phyloP scores from a whole-genome alignment of 2,113 vertebrate species.

The Solenodon paradoxus region DNA sequence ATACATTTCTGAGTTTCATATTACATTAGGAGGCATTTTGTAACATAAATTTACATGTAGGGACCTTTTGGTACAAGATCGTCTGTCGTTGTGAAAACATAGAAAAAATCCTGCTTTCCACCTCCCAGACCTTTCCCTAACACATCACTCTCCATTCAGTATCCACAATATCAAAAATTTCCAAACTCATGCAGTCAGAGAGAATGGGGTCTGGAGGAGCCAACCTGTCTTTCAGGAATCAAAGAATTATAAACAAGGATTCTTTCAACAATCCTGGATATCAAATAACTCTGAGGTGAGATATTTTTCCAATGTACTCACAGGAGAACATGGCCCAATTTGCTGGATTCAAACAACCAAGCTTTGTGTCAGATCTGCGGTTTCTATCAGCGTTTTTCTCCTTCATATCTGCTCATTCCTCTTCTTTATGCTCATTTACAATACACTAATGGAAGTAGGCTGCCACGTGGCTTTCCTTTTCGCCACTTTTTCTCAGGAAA shows the following conservation, averaged over 20 bases:
- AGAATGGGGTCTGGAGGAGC: background rate
- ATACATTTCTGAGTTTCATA: background rate
- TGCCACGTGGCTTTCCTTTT: conserved; percentile 60
- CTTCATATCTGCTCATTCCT: background rate
- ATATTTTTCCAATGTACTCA: background rate
- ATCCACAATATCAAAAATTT: background rate
- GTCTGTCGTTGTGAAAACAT: background rate
- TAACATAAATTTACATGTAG: background rate
- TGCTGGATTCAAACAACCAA: background rate
- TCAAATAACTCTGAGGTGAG: conserved; percentile 6
- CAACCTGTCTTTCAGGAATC: background rate
- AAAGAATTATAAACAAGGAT: conserved; percentile 2
- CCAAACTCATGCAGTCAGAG: background rate
- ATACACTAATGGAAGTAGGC: conserved; percentile 51
- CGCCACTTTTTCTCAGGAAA: conserved; percentile 75
- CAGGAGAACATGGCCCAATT: background rate
- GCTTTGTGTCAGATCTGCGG: conserved; percentile 1
- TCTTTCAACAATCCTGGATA: background rate
- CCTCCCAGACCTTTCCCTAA: background rate
- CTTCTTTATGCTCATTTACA: conserved; percentile 48
- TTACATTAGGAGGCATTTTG: background rate
- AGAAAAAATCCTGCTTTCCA: background rate
- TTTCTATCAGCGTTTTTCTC: conserved; percentile 1
- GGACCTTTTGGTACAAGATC: background rate
- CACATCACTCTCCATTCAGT: background rate